Base-by-base conservation (phyloP, 2,797 vertebrate species). In the Heterohyrax brucei region DNA sequence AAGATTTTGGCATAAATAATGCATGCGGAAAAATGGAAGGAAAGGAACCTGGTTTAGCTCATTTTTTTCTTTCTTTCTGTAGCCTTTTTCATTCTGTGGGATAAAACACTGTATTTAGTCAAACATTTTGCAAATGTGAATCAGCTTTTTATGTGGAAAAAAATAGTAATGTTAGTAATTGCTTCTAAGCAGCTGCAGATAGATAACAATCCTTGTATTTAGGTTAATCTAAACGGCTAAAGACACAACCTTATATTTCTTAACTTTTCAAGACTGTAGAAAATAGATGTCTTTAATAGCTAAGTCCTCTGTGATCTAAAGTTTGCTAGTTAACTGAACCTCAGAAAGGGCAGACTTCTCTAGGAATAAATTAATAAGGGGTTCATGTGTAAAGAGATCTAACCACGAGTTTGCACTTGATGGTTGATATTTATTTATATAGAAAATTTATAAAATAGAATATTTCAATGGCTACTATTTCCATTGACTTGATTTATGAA, bases 191-290 rank as follows among this genome's bases (percentile, higher is more conserved):
- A 59, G 3, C n/a, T 53, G 1, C 39, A 82, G 50, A 62, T 93
- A 82, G 50, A 62, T 93, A 80, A n/a, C 5, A n/a, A 4, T 94
- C 92, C 92, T 84, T 77, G n/a, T 92, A 75, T 66, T 93, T 92
- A 80, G 59, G 62, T 59, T 46, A 92, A 83, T 81, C 39, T 61
- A 75, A 82, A 86, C 72, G 93, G n/a, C 6, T 93, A 0, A 70
- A 75, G 44, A 73, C 3, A 83, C 16, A 83, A 68, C 82, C 2
- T 96, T 89, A 91, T 59, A 78, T 89, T 85, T 94, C 30, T 10
- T 85, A 80, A 87, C 21, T 87, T 89, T 86, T 13, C 19, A 44
- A 77, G 91, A 81, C 62, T 87, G 18, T 75, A 70, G 39, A 94
- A 87, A 85, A 53, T n/a, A 88, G 2, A 26, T 87, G 12, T 73